Evolutionary conservation across 2,797 vertebrate species (phyloP), one percentile per base, ranked within the genome.

Genomic region (Tragelaphus oryx): DNA sequence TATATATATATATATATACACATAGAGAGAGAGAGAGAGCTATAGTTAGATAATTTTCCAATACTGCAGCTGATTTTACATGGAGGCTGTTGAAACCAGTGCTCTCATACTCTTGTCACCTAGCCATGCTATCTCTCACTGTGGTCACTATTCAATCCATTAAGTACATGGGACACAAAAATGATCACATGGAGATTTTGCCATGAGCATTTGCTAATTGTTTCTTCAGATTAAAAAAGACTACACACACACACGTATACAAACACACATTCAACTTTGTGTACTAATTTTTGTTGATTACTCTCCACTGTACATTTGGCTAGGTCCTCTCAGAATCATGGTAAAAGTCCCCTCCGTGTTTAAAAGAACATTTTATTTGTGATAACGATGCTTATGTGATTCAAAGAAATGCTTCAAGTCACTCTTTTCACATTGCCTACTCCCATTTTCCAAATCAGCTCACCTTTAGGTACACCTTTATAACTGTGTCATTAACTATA

Each of bases 401-500:
- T 93, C 84, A 79, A 80, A 94, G 81, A 50, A 97, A 96, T 62
- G 71, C 55, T 91, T 96, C 95, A 96, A 96, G 87, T 80, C 76
- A 76, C 79, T 86, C 57, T 95, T 93, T 96, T 79, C 65, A 87
- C 85, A 76, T 79, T 80, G 76, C 91, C 57, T 96, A 92, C 93
- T 83, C 87, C 87, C 80, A 52, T 93, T 96, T 96, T 96, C 93
- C 92, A 97, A 96, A 93, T 95, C 91, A 94, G 94, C 84, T 95
- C 96, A 97, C 97, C 96, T 97, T 95, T 91, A 75, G 76, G 75
- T 84, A 91, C 46, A 76, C 93, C 83, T 82, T 96, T 95, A 94
- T 87, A 95, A 93, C 96, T 26, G 0, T 93, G 95, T 96, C 97
- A 94, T 97, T 97, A 97, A 96, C 97, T 92, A 90, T 95, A 97